Evolutionary conservation across 2,888 invertebrate genomes (phyloP).

Genomic region (Thysanoteuthis rhombus): DNA sequence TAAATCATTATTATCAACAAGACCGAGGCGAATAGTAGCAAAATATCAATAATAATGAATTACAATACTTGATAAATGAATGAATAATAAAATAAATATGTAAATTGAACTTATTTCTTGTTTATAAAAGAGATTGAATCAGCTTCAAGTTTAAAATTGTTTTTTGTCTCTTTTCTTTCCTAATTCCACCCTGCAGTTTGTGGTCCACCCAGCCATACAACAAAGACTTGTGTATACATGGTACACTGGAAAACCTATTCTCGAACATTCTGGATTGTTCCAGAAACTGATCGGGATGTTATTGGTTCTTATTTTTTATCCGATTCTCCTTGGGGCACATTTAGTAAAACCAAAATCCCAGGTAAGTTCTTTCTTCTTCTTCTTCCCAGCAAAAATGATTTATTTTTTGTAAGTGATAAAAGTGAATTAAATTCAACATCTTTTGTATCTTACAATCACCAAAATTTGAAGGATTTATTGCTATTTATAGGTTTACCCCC

Average conservation of each 20-base stretch:
- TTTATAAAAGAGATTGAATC: no score
- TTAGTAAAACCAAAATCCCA: constrained; percentile 56
- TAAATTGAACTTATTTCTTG: no score
- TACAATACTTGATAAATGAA: no score
- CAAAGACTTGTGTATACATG: constrained; percentile 64
- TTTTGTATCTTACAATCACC: no score
- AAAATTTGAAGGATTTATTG: no score
- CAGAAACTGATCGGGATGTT: constrained; percentile 46
- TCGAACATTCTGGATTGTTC: constrained; percentile 51
- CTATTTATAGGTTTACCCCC: no score
- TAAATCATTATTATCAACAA: no score
- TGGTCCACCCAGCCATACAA: constrained; percentile 66
- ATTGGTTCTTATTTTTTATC: constrained; percentile 56
- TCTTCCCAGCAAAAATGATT: not conserved
- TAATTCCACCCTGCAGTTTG: constrained; percentile 55
- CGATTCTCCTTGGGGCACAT: constrained; percentile 58
- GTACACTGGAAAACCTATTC: constrained; percentile 59
- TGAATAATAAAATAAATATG: no score
- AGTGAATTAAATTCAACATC: no score
- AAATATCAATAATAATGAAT: no score
- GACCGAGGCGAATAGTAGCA: no score
- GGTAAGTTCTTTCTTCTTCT: constrained; percentile 43
- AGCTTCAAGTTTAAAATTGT: not conserved
- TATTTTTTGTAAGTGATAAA: no score
- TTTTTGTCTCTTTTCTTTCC: not conserved